These are phyloP conservation scores for Erpobdella octoculata DNA, from an alignment of 2,888 invertebrate species.

Conservation along the genomic window DNA sequence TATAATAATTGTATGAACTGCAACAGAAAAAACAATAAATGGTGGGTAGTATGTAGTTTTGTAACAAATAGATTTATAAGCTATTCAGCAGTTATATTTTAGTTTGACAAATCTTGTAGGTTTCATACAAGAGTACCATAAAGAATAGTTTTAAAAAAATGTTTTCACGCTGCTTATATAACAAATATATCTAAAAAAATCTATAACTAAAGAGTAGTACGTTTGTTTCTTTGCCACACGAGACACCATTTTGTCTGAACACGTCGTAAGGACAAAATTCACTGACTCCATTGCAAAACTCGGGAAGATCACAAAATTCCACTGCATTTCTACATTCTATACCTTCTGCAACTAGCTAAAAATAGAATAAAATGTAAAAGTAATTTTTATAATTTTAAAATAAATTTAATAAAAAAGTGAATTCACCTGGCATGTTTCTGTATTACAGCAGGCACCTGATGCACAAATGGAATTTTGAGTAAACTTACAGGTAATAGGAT, in stretches of 20 bases:
- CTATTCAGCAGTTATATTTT: too few relatives aligned
- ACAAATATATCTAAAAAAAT: background rate
- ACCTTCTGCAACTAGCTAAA: background rate
- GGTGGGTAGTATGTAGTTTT: too few relatives aligned
- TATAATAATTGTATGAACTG: background rate
- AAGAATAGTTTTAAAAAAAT: background rate
- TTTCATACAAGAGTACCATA: background rate
- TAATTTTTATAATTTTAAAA: too few relatives aligned
- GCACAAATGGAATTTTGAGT: too few relatives aligned
- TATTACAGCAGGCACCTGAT: background rate
- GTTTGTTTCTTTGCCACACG: background rate
- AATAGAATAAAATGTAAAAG: too few relatives aligned
- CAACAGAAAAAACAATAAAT: background rate
- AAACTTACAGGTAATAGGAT: background rate
- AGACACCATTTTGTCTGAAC: conserved; percentile 72
- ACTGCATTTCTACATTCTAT: background rate
- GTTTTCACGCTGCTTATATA: too few relatives aligned
- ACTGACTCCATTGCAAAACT: conserved; percentile 84
- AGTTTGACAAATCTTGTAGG: too few relatives aligned
- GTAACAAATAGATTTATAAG: too few relatives aligned
- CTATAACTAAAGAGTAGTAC: background rate
- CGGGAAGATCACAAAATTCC: conserved; percentile 49
- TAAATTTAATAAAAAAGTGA: too few relatives aligned
- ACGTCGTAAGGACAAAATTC: conserved; percentile 87
- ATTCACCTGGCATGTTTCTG: too few relatives aligned